Evolutionary conservation across 2,888 invertebrate species (phyloP), one percentile per base, ranked within the genome.

Genomic region (Aradus depressus): DNA sequence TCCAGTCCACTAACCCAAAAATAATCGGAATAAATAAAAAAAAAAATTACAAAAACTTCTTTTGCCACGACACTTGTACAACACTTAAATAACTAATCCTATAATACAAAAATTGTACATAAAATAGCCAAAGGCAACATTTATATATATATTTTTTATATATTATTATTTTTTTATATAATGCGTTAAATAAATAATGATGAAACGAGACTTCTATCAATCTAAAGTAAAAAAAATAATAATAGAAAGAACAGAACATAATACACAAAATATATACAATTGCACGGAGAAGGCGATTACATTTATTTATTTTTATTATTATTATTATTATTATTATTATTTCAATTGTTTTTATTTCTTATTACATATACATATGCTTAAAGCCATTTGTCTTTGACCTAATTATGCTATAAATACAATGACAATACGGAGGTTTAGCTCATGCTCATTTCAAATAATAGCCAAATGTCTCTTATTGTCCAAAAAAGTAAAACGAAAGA

Each of bases 41-140:
- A 28, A 10, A 8, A 28, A 28, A 8, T 28, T 28, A n/a, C n/a
- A n/a, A n/a, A n/a, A n/a, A n/a, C n/a, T n/a, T n/a, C n/a, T n/a
- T n/a, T n/a, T n/a, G n/a, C n/a, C n/a, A n/a, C n/a, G n/a, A n/a
- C n/a, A n/a, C n/a, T n/a, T n/a, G n/a, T n/a, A n/a, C n/a, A n/a
- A n/a, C n/a, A n/a, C n/a, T n/a, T n/a, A n/a, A n/a, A 47, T 38
- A 47, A 25, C 48, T 54, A 54, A 26, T 8, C 49, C 54, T 54
- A 54, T 54, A 42, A 54, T 54, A 54, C 54, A 54, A 54, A 54
- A 54, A 54, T 54, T 54, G 48, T 54, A 54, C 54, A 54, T 51
- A 54, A 54, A 54, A 54, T 52, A 54, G 51, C 49, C 42, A 35
- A 51, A 50, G 51, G 54, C 51, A 51, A 54, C 54, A 54, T 52